phyloP scores from a whole-genome alignment of 1,140 invertebrate genomes.

The Drosophila triauraria region DNA sequence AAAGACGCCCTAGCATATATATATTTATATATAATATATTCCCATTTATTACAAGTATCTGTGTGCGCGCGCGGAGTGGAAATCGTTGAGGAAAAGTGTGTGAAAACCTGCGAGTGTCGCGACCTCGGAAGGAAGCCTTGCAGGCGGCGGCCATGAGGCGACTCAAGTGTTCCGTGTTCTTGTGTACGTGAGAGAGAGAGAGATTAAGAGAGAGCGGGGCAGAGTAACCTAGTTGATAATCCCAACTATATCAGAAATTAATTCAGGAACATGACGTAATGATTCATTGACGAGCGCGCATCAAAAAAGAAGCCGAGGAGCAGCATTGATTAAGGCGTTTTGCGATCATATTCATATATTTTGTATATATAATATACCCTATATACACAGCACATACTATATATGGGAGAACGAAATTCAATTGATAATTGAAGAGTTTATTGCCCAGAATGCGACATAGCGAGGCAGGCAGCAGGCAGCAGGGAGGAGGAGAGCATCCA shows the following conservation, averaged over 20 bases:
- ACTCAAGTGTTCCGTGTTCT: slow-evolving; percentile 77
- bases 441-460: slow-evolving; percentile 54
- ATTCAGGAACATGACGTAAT: slow-evolving; percentile 78
- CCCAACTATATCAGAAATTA: slow-evolving; percentile 68
- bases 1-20: slow-evolving; percentile 18
- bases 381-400: slow-evolving; percentile 34
- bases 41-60: slow-evolving; percentile 3
- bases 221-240: slow-evolving; percentile 75
- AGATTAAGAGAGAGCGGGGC: neutral
- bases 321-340: slow-evolving; percentile 67
- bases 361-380: slow-evolving; percentile 15
- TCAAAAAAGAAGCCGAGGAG: slow-evolving; percentile 32
- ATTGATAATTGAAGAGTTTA: slow-evolving; percentile 78
- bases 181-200: slow-evolving; percentile 66
- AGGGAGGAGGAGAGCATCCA: neutral
- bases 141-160: slow-evolving; percentile 64
- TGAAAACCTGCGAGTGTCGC: slow-evolving; percentile 28
- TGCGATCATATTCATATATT: slow-evolving; percentile 39
- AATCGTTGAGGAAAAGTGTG: slow-evolving; percentile 29
- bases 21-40: slow-evolving; percentile 26
- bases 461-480: neutral
- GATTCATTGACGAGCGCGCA: slow-evolving; percentile 62
- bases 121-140: slow-evolving; percentile 40
- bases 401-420: slow-evolving; percentile 58
- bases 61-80: slow-evolving; percentile 8